A percentile compares a stretch with the other conserved stretches of the same genome.
Evolutionary conservation across 2,797 vertebrate genomes (phyloP).

Genomic region (Pangasius larnaudii): DNA sequence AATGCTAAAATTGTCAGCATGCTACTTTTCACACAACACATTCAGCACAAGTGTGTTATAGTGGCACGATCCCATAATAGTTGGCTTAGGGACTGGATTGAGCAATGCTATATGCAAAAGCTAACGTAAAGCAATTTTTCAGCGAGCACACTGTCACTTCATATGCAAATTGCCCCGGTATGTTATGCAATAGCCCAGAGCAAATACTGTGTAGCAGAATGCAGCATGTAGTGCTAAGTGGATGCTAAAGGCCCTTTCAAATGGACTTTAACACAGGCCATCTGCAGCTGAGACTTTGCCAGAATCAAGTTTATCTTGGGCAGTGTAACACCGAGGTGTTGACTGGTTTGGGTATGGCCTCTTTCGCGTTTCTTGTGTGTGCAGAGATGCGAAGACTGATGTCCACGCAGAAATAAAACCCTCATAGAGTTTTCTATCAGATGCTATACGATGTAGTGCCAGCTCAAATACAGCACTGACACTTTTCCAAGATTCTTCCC

Average conservation of each 20-base stretch:
- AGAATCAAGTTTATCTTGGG: conserved; percentile 55
- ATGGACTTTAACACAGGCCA: conserved; percentile 53
- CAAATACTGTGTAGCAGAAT: conserved; percentile 14
- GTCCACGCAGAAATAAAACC: conserved; percentile 44
- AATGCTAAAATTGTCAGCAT: conserved; percentile 1
- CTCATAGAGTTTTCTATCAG: conserved; percentile 50
- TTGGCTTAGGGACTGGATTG: not conserved
- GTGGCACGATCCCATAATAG: conserved; percentile 9
- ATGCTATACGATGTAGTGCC: conserved; percentile 5
- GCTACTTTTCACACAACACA: conserved; percentile 29
- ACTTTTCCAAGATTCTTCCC: conserved; percentile 20
- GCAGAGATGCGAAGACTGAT: conserved; percentile 50
- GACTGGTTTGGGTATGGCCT: conserved; percentile 55
- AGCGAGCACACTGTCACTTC: conserved; percentile 32
- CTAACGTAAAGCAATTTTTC: conserved; percentile 13
- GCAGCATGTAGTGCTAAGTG: conserved; percentile 34
- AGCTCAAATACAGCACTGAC: conserved; percentile 29
- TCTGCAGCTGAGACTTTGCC: conserved; percentile 42
- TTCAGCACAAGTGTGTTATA: conserved; percentile 27
- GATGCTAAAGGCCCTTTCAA: conserved; percentile 30
- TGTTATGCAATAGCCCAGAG: conserved; percentile 40
- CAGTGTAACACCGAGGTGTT: conserved; percentile 47
- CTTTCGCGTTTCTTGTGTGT: conserved; percentile 16
- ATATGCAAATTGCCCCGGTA: conserved; percentile 26
- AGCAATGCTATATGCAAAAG: conserved; percentile 8